Conservation (phyloP, 2,113 vertebrate species). For the Malurus elegans region DNA sequence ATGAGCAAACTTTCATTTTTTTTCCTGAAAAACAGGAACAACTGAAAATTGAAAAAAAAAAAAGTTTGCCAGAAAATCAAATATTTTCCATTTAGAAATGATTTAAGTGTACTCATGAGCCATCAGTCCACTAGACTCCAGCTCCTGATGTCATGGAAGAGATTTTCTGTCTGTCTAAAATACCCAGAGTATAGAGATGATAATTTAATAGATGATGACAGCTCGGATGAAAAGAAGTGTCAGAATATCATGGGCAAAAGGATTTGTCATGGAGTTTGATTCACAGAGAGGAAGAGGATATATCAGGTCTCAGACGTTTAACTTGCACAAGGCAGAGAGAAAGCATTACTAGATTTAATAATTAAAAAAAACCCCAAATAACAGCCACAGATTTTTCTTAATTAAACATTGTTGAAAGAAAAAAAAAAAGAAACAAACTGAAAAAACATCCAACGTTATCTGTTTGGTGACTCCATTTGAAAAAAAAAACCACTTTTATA, state of each 20-base stretch:
- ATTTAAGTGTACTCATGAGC: neutral
- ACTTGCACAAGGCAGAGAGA: neutral
- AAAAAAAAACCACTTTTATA: neutral
- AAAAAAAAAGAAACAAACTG: neutral
- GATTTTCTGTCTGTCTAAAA: neutral
- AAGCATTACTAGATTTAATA: neutral
- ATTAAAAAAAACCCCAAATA: neutral
- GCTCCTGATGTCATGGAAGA: neutral
- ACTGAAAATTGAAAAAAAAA: neutral
- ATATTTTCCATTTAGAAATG: neutral
- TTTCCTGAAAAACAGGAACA: neutral
- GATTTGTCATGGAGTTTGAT: neutral
- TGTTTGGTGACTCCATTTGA: neutral
- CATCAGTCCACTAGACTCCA: neutral
- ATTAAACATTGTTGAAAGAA: neutral
- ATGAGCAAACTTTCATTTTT: neutral
- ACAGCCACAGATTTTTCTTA: neutral
- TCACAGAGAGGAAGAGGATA: neutral
- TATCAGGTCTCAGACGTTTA: neutral
- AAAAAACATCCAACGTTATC: neutral
- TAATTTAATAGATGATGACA: neutral
- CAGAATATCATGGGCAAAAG: neutral
- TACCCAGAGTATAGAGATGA: neutral
- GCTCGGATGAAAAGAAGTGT: neutral
- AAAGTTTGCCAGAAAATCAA: neutral